Evolutionary conservation across 2,113 vertebrate species (phyloP), one percentile per base, ranked within the genome.

Genomic region (Cochlearius cochlearius): DNA sequence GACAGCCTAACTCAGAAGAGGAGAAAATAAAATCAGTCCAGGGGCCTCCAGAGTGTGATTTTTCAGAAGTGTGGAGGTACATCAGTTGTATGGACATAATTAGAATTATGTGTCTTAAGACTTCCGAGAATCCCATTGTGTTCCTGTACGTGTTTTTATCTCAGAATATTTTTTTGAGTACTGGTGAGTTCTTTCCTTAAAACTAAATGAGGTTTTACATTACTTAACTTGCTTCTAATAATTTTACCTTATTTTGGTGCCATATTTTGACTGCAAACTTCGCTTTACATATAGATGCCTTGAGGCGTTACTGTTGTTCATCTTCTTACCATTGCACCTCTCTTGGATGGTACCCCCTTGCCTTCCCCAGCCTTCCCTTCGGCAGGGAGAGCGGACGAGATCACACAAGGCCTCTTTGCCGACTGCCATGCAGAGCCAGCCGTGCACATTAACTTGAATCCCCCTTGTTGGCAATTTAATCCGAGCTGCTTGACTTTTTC

Each of bases 101-200:
- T 45, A 71, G 22, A 91, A 86, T 77, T 56, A 59, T 25, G 11
- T 76, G 38, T 50, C n/a, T 66, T 45, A 86, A 62, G 23, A 47
- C 29, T 85, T 88, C 15, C 2, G 3, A 93, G 90, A 88, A 90
- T 72, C 20, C 13, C 14, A 14, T n/a, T 86, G 26, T 0, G 1
- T 86, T 90, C 7, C 25, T 71, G 9, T 34, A 18, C 0, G 0
- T 0, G 0, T 41, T 93, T 96, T 86, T 62, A 29, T 64, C 7
- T 12, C 29, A 39, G 34, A 47, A 30, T 56, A 43, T 64, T 76
- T 32, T 90, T 56, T 23, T 2, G 9, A 76, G 17, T 39, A 52
- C 39, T 49, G 16, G 11, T 0, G 0, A 64, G 21, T 62, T 80
- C 49, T 64, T 76, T 68, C 34, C 30, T 77, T 83, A 32, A 96